phyloP scores from a whole-genome alignment of 2,888 invertebrate genomes.

The Yponomeuta plumbellus region DNA sequence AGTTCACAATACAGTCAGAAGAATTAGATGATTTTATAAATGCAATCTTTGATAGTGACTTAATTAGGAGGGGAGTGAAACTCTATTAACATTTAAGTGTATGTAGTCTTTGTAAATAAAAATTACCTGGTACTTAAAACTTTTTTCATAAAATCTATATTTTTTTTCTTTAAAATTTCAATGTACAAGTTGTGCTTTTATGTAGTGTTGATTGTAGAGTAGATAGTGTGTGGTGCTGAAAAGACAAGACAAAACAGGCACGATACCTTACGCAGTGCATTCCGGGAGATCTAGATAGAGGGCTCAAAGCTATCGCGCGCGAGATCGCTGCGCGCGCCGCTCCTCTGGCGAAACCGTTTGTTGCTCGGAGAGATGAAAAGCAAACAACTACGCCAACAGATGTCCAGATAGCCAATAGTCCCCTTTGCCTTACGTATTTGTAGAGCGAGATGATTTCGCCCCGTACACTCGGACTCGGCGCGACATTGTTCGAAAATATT shows the following conservation, averaged over 20 bases:
- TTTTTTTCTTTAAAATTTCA: background rate
- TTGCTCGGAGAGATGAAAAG: conserved; percentile 71
- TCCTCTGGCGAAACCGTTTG: conserved; percentile 47
- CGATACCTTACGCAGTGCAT: conserved; percentile 31
- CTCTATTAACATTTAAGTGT: background rate
- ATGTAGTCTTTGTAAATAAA: background rate
- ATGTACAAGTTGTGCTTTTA: background rate
- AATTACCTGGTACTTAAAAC: background rate
- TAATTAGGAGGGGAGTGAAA: background rate
- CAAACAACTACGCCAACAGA: conserved; percentile 69
- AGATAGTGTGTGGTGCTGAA: background rate
- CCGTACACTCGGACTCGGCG: conserved; percentile 28
- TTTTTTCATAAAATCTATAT: background rate
- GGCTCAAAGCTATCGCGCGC: conserved; percentile 66
- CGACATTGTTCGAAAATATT: conserved; percentile 52
- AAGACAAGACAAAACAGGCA: background rate
- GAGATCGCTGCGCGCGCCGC: conserved; percentile 65
- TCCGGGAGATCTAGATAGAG: conserved; percentile 51
- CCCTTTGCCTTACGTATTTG: conserved; percentile 44
- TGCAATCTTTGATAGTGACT: background rate
- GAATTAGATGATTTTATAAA: background rate
- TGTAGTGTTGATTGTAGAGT: background rate
- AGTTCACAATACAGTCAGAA: background rate
- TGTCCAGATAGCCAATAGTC: conserved; percentile 73
- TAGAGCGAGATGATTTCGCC: conserved; percentile 65